These are phyloP conservation scores for Ascidia mentula DNA, from an alignment of 23 tunicate species.

Conservation along the genomic window DNA sequence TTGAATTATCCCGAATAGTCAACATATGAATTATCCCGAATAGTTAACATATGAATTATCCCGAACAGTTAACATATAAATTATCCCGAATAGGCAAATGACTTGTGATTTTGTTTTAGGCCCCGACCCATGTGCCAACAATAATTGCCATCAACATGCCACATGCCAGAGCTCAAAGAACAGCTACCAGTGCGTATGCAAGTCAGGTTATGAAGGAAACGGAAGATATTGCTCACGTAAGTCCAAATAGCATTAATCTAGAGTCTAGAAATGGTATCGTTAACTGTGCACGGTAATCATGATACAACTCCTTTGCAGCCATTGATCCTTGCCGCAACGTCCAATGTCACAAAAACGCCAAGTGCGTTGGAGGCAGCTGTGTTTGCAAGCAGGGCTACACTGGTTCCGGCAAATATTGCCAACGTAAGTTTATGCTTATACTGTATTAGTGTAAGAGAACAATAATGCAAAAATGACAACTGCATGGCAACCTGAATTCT, in stretches of 20 bases:
- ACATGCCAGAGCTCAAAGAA: not conserved
- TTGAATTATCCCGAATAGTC: no score
- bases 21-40: no score
- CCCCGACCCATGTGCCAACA: conserved; percentile 7
- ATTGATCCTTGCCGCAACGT: not conserved
- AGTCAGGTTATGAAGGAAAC: conserved; percentile 19
- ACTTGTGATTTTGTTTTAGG: not conserved
- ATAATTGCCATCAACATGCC: not conserved
- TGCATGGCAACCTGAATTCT: no score
- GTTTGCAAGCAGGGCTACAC: not conserved
- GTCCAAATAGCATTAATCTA: no score
- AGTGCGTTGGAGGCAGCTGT: not conserved
- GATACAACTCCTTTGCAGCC: not conserved
- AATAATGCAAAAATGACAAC: no score
- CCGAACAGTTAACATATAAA: no score
- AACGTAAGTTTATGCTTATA: no score
- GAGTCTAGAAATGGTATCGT: no score
- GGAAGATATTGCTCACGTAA: conserved; percentile 30
- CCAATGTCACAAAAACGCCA: not conserved
- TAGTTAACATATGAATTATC: no score
- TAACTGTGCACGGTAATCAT: not conserved
- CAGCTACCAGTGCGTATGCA: conserved; percentile 26
- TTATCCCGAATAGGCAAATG: no score
- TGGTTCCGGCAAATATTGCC: not conserved
- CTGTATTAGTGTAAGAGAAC: no score